phyloP scores from a whole-genome alignment of 2,113 vertebrate species.

The Chloroceryle aenea region DNA sequence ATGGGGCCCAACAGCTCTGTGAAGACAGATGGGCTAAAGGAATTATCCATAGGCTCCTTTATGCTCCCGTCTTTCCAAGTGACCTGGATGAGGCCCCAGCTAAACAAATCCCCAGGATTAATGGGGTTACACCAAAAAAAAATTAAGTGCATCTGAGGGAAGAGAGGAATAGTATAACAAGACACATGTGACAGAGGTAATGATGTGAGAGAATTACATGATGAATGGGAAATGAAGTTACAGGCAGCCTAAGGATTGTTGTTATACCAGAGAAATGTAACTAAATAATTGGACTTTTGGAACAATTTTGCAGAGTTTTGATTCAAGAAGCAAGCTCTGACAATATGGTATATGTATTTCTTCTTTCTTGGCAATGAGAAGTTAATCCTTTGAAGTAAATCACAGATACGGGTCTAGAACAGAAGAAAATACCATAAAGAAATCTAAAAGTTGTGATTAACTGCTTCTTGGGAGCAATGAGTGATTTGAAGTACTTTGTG shows the following conservation, averaged over 20 bases:
- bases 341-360: not conserved
- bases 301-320: not conserved
- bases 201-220: not conserved
- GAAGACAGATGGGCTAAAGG: not conserved
- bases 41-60: not conserved
- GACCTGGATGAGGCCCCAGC: not conserved
- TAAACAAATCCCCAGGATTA: not conserved
- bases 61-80: not conserved
- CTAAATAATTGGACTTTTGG: not conserved
- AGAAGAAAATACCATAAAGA: not conserved
- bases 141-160: not conserved
- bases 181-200: not conserved
- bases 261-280: not conserved
- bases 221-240: not conserved
- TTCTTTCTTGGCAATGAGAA: not conserved
- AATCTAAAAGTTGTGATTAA: not conserved
- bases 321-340: not conserved
- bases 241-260: not conserved
- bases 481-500: not conserved
- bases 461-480: not conserved
- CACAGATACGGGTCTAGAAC: not conserved
- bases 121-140: not conserved
- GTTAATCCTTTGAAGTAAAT: not conserved
- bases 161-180: not conserved
- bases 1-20: fast-evolving